Evolutionary conservation across 2,113 vertebrate species (phyloP), one percentile per base, ranked within the genome.

Genomic region (Regulus satrapa): DNA sequence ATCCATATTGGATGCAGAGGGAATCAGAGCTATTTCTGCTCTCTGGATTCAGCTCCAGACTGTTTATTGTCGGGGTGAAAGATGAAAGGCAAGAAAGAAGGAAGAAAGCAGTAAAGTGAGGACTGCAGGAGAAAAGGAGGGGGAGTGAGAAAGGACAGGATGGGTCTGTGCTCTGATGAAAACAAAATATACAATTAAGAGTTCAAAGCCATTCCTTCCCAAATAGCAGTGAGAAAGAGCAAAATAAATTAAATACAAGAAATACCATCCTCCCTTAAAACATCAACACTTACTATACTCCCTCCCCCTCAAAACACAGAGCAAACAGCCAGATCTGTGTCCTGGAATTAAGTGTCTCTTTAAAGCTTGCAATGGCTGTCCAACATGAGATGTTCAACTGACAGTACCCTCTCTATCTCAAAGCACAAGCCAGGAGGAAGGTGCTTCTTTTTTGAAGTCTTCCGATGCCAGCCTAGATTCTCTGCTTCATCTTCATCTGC

Each of bases 151-250:
- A 94, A 89, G 61, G 86, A 95, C 88, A 94, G 83, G 64, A 86
- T 1, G 2, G 13, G 36, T 81, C 80, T 96, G 94, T 76, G 43
- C 71, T 94, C 52, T 90, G 93, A 90, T 92, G 92, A 93, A 96
- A 94, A n/a, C 75, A 80, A 95, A 94, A 93, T 88, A 84, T 68
- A 88, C 90, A 86, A 71, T 85, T 84, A 88, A 54, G 79, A 77
- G 72, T 93, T 94, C 94, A 94, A 96, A 97, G 93, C 79, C 68
- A 80, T 89, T 91, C 64, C 43, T 92, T 92, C n/a, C 55, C 48
- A 88, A 94, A 93, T 2, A 2, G 36, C 45, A 55, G n/a, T 61
- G 63, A 85, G 88, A 90, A 95, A 66, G 68, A 92, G 19, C 19
- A 71, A 92, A 96, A 92, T 67, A 77, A 85, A 73, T 74, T 8